phyloP scores from a whole-genome alignment of 2,797 vertebrate genomes.

The Dipus sagitta region DNA sequence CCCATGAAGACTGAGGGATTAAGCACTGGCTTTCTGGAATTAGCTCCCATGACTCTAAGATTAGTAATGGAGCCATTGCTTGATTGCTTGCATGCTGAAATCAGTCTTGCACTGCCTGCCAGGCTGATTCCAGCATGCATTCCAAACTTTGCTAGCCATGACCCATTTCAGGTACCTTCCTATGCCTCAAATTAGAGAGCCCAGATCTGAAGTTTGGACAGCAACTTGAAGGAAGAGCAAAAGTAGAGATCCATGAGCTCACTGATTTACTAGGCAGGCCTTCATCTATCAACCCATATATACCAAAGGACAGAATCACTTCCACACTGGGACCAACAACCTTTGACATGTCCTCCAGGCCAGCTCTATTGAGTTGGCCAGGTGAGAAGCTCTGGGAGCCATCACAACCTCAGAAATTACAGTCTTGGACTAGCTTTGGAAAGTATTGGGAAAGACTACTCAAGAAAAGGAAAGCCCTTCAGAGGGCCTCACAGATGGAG shows the following conservation, averaged over 20 bases:
- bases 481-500: not conserved
- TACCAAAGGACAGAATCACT: not conserved
- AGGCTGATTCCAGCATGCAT: not conserved
- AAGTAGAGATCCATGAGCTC: accelerated
- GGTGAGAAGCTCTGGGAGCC: not conserved
- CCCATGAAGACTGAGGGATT: not conserved
- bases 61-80: no score
- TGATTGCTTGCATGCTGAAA: no score
- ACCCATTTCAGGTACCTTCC: not conserved
- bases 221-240: accelerated
- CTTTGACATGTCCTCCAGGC: not conserved
- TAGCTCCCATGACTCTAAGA: accelerated
- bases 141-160: no score
- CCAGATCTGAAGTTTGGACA: not conserved
- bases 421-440: not conserved
- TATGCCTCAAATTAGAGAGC: not conserved
- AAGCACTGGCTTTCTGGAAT: not conserved
- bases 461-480: not conserved
- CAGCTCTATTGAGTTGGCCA: not conserved
- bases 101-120: not conserved
- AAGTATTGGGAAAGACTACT: not conserved
- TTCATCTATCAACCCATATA: accelerated
- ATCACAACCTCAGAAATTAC: no score
- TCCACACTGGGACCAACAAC: not conserved
- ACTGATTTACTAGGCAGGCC: accelerated